Base-by-base conservation (phyloP, 2,113 vertebrate species). In the Hylia prasina region DNA sequence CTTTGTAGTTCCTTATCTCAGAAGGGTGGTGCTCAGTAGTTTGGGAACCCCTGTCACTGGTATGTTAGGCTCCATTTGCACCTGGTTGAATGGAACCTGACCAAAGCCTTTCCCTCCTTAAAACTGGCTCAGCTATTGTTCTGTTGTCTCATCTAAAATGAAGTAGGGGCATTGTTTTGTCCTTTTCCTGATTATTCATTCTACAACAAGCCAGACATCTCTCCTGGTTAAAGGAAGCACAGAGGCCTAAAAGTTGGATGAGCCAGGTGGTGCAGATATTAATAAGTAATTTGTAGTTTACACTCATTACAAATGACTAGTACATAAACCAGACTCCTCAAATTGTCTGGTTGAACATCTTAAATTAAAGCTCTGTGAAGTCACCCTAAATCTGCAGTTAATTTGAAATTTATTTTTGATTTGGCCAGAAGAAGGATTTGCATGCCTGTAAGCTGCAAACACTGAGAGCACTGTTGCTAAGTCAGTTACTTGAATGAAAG, bases 301-400 rank as follows among this genome's bases (percentile, higher is more conserved):
- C 31, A 8, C 12, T 44, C 0, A 0, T 76, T 61, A 48, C 0
- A 4, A 71, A 57, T 4, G 1, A 25, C 45, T 37, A 30, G 39
- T 30, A 11, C 10, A 39, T 87, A 56, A 87, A 63, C 28, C 8
- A n/a, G 45, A 14, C 63, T 30, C 48, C 45, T 89, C 39, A 31
- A 56, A 48, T 14, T 61, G 18, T 50, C 69, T 79, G 7, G 15
- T 7, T 61, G 20, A 70, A 47, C 6, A 9, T 22, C 4, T 31
- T 77, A 45, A 71, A 68, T 64, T 60, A 64, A 85, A 82, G 28
- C 45, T 82, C n/a, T 16, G 20, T 92, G 40, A 53, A 65, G 42
- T 58, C 1, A 4, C 17, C 20, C 30, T 64, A 81, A 61, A 50
- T 45, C 33, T 73, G 69, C 69, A 70, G 56, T 54, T 87, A 61